These are phyloP conservation scores for Rambutsinella grinnellia DNA, from an alignment of 2,888 invertebrate genomes.

Conservation along the genomic window DNA sequence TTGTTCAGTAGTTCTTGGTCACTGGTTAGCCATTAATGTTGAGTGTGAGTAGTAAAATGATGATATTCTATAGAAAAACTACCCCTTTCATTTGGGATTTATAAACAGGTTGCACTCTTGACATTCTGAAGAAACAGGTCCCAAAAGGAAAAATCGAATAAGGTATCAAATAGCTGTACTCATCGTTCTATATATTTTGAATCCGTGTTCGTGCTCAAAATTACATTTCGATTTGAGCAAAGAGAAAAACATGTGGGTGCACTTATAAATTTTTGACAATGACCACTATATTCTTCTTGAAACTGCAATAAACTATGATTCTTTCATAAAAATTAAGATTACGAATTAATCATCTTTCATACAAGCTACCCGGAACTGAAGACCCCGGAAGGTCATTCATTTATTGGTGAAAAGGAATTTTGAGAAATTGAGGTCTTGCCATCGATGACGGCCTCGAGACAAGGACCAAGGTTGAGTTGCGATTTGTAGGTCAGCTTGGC, in stretches of 20 bases:
- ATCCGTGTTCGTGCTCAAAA: background rate
- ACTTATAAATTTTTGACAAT: constrained; percentile 5
- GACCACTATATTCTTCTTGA: background rate
- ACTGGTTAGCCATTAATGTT: background rate
- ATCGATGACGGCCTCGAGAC: constrained; percentile 29
- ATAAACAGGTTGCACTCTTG: constrained; percentile 38
- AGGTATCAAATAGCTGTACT: too few relatives aligned
- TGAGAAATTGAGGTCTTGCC: constrained; percentile 3
- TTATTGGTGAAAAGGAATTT: background rate
- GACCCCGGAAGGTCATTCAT: constrained; percentile 33
- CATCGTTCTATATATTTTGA: background rate
- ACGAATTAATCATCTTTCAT: background rate
- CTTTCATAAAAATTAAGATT: background rate
- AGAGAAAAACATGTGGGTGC: background rate
- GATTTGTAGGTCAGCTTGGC: background rate
- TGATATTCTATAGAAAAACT: constrained; percentile 1
- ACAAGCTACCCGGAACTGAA: constrained; percentile 35
- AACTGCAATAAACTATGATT: background rate
- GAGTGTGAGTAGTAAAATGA: background rate
- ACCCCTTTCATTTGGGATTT: constrained; percentile 40
- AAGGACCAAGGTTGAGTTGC: too few relatives aligned
- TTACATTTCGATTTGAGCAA: background rate
- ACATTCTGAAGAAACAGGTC: constrained; percentile 24
- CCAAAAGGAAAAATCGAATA: too few relatives aligned
- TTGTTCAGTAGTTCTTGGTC: background rate